Evolutionary conservation across 2,113 vertebrate species (phyloP).

Genomic region (Lonchura striata): DNA sequence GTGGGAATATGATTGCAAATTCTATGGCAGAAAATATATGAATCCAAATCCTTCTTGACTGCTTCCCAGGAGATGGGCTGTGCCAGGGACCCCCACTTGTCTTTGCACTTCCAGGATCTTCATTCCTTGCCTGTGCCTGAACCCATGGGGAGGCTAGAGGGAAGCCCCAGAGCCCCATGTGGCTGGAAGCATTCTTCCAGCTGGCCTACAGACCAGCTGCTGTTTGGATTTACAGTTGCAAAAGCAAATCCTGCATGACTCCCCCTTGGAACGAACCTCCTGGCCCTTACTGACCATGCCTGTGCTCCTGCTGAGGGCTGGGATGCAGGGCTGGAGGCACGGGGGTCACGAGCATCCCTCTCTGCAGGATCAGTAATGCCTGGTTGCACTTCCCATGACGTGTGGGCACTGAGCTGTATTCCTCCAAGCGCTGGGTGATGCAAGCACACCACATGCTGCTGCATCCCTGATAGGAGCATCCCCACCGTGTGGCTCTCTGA

Average conservation of each 20-base stretch:
- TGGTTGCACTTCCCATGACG: neutral
- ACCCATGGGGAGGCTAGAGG: fast-evolving
- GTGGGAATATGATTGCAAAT: fast-evolving
- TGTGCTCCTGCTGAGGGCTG: neutral
- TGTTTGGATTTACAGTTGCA: neutral
- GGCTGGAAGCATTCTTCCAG: neutral
- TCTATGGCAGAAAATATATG: neutral
- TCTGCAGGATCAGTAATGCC: neutral
- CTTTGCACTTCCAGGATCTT: neutral
- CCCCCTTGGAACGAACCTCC: neutral
- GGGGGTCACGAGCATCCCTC: neutral
- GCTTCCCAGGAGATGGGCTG: neutral
- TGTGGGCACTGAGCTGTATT: neutral
- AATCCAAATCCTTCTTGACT: neutral
- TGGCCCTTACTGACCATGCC: fast-evolving
- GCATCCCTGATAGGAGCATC: fast-evolving
- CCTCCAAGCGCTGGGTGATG: fast-evolving
- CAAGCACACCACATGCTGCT: fast-evolving
- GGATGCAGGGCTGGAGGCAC: neutral
- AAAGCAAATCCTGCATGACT: neutral
- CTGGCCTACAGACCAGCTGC: neutral
- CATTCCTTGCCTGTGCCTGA: fast-evolving
- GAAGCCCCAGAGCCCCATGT: fast-evolving
- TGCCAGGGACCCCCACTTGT: fast-evolving
- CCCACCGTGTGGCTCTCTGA: neutral